phyloP scores from a whole-genome alignment of 2,888 invertebrate genomes.

The Dynastes maya region DNA sequence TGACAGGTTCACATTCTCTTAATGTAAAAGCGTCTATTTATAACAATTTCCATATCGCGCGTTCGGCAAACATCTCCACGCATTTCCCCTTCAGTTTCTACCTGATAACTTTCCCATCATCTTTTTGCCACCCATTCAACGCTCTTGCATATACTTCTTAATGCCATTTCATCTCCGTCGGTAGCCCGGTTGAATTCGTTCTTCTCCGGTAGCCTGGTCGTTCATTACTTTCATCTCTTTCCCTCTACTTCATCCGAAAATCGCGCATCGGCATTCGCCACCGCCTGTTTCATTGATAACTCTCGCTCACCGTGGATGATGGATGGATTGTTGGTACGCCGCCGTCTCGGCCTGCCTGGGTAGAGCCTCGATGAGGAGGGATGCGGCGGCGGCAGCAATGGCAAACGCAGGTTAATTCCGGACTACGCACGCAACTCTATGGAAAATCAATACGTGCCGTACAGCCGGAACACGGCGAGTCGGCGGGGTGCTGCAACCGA shows the following conservation, averaged over 20 bases:
- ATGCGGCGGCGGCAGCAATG: not conserved
- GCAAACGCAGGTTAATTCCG: constrained; percentile 45
- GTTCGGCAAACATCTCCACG: not conserved
- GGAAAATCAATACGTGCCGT: constrained; percentile 38
- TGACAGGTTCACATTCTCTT: constrained; percentile 33
- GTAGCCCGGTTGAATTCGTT: constrained; percentile 4
- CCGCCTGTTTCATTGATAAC: constrained; percentile 36
- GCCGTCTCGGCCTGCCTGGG: constrained; percentile 9
- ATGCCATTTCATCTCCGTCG: not conserved
- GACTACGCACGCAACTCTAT: constrained; percentile 45
- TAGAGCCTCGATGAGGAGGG: not conserved
- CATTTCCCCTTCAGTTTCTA: not conserved
- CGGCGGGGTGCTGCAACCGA: too few relatives aligned
- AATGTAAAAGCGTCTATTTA: constrained; percentile 35
- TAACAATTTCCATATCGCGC: constrained; percentile 34
- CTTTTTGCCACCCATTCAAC: too few relatives aligned
- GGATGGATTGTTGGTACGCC: too few relatives aligned
- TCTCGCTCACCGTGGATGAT: not conserved
- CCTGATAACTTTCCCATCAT: too few relatives aligned
- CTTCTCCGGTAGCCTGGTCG: not conserved
- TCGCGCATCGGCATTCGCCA: too few relatives aligned
- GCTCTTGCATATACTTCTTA: too few relatives aligned
- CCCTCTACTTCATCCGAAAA: not conserved
- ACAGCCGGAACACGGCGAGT: not conserved
- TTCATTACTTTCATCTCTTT: not conserved